phyloP scores from a whole-genome alignment of 1,140 invertebrate genomes.

The Diachasma alloeum region DNA sequence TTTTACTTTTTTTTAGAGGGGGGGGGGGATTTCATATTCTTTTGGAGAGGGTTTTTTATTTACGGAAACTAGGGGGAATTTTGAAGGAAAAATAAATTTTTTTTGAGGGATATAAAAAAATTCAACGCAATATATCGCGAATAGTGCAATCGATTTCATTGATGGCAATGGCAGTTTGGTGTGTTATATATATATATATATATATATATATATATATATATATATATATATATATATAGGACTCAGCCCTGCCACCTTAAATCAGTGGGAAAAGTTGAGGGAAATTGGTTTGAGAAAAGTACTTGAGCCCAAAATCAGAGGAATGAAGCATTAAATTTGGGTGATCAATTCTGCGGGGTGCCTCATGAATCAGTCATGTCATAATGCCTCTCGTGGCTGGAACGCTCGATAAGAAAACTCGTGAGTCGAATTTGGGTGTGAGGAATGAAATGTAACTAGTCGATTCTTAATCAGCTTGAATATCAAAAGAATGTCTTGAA shows the following conservation, averaged over 20 bases:
- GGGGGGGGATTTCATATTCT: no score
- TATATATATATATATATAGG: neutral
- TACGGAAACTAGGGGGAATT: no score
- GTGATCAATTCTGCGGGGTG: neutral
- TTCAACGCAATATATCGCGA: neutral
- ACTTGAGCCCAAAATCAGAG: neutral
- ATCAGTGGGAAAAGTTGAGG: neutral
- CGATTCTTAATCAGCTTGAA: no score
- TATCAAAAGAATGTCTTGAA: no score
- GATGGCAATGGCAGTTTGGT: neutral
- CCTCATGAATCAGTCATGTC: neutral
- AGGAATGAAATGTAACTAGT: neutral
- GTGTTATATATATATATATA: neutral
- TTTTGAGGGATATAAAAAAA: neutral
- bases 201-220: neutral
- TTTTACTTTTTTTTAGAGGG: no score
- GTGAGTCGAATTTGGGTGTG: neutral
- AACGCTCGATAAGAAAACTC: neutral
- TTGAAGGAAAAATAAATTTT: no score
- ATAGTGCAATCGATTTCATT: constrained; percentile 1
- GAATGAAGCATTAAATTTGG: neutral
- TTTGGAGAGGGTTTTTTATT: no score
- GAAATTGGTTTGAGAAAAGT: neutral
- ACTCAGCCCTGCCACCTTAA: neutral
- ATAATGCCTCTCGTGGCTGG: neutral